These are phyloP conservation scores for Anoplopoma fimbria DNA, from an alignment of 2,113 vertebrate genomes.

Conservation along the genomic window DNA sequence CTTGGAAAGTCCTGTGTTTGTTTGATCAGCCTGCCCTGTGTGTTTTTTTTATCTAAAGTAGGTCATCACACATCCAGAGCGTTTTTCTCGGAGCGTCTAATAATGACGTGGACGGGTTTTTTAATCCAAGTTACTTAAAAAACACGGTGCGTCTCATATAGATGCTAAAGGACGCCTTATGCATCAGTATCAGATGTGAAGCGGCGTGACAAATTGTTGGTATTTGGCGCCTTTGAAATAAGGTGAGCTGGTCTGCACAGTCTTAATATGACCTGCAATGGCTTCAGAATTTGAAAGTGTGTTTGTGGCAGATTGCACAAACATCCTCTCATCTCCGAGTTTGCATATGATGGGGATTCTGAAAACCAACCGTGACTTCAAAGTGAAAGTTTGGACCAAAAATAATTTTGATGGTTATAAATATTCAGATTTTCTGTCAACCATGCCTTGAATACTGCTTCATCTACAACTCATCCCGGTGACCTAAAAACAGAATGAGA, in stretches of 20 bases:
- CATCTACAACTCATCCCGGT: conserved; percentile 35
- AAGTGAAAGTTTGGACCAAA: conserved; percentile 43
- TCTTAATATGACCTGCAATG: neutral
- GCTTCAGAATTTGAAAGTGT: conserved; percentile 1
- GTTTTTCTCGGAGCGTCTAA: too few relatives aligned
- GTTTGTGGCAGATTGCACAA: neutral
- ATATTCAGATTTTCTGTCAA: conserved; percentile 32
- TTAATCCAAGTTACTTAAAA: too few relatives aligned
- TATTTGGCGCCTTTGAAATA: neutral
- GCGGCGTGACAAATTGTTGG: neutral
- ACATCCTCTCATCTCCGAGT: conserved; percentile 20
- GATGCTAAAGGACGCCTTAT: neutral
- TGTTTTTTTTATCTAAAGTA: too few relatives aligned
- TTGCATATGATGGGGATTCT: neutral
- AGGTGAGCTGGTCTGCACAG: neutral
- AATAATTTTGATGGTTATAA: conserved; percentile 31
- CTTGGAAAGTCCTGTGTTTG: too few relatives aligned
- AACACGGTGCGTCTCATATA: too few relatives aligned
- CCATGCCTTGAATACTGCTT: conserved; percentile 26
- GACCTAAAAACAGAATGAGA: conserved; percentile 66
- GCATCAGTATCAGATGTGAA: neutral
- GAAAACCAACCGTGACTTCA: conserved; percentile 29
- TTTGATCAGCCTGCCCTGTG: too few relatives aligned
- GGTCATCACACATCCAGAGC: too few relatives aligned
- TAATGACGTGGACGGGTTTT: too few relatives aligned